These are phyloP conservation scores for Diarsia dahlii DNA, from an alignment of 2,888 invertebrate genomes.

Conservation along the genomic window DNA sequence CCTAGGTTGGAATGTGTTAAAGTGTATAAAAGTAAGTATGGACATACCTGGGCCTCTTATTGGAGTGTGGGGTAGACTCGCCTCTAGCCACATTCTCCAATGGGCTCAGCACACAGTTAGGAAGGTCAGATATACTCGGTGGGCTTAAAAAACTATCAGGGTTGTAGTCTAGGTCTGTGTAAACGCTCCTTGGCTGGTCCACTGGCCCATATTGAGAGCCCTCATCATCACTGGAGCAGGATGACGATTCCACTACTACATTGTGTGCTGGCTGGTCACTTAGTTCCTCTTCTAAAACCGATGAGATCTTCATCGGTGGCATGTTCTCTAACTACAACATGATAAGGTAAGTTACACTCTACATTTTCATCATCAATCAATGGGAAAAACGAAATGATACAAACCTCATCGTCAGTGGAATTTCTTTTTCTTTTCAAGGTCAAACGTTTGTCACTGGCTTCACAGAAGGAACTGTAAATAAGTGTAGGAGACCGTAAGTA, in stretches of 20 bases:
- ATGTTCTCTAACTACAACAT: constrained; percentile 86
- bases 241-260: constrained; percentile 86
- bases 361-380: constrained; percentile 32
- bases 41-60: constrained; percentile 84
- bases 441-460: constrained; percentile 81
- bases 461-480: constrained; percentile 83
- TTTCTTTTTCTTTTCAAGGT: constrained; percentile 87
- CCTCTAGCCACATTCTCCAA: constrained; percentile 89
- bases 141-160: constrained; percentile 88
- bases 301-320: constrained; percentile 84
- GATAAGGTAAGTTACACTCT: constrained; percentile 40
- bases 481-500: constrained; percentile 75
- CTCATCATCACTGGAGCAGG: constrained; percentile 87
- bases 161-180: constrained; percentile 86
- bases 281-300: constrained; percentile 77
- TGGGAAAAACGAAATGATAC: constrained; percentile 60
- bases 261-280: constrained; percentile 82
- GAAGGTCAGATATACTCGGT: constrained; percentile 85
- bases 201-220: constrained; percentile 77
- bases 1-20: constrained; percentile 5
- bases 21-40: constrained; percentile 12
- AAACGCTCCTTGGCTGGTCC: constrained; percentile 84
- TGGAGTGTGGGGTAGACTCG: constrained; percentile 88
- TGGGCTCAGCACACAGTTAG: constrained; percentile 86
- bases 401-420: constrained; percentile 88